A percentile compares a stretch with the other conserved stretches of the same genome.
Conservation (phyloP, 2,888 invertebrate species). For the Amblyjoppa fuscipennis region DNA sequence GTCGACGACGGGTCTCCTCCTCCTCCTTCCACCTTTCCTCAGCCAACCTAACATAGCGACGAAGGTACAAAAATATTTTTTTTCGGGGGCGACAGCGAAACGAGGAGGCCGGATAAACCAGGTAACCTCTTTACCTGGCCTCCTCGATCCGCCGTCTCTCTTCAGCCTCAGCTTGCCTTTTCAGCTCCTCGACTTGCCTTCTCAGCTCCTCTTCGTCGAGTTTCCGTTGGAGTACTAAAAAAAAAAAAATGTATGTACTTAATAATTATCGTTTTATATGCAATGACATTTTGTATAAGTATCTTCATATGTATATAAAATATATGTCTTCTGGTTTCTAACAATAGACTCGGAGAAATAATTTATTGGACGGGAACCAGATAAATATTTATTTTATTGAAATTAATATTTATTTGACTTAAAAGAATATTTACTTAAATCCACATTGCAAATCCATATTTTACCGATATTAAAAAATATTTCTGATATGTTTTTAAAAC, state of each 20-base stretch:
- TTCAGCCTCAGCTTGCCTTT: conserved; percentile 72
- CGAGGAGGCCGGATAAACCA: conserved; percentile 67
- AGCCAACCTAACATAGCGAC: conserved; percentile 74
- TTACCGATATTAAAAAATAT: no score
- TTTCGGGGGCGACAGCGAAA: conserved; percentile 54
- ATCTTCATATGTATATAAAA: no score
- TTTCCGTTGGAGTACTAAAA: conserved; percentile 70
- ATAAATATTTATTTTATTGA: no score
- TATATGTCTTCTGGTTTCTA: background rate
- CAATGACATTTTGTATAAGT: no score
- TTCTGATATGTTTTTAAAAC: no score
- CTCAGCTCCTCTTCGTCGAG: conserved; percentile 72
- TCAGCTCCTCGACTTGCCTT: conserved; percentile 72
- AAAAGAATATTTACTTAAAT: no score
- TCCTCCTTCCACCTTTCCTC: conserved; percentile 81
- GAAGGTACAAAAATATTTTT: conserved; percentile 63
- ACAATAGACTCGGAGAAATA: background rate
- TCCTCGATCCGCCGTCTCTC: conserved; percentile 70
- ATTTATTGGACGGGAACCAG: no score
- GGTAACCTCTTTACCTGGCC: conserved; percentile 70
- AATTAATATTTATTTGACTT: no score
- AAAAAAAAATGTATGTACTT: conserved; percentile 49
- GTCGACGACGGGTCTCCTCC: conserved; percentile 79
- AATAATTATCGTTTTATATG: background rate
- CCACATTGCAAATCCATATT: no score